Base-by-base conservation (phyloP, 2,113 vertebrate species). In the Acrocephalus kingi region DNA sequence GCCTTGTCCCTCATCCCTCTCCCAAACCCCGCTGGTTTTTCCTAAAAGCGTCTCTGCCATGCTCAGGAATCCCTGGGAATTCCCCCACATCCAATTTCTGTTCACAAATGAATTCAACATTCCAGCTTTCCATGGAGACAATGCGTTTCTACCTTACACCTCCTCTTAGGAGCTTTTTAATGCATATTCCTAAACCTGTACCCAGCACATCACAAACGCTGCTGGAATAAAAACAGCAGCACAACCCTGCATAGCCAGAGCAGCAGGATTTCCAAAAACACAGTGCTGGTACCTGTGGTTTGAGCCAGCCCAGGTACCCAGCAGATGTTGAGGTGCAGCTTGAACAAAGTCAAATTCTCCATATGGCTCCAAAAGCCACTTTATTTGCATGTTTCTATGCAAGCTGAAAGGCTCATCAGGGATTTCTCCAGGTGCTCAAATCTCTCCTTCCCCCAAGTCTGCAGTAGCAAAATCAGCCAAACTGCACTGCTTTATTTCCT, bases 101-200 rank as follows among this genome's bases (percentile, higher is more conserved):
- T 3, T 45, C 8, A 5, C 23, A 39, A 45, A 59, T 7, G 2
- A 93, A 58, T 51, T 21, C 10, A 81, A 22, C 12, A 11, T 25
- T 33, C 21, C 37, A 39, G 37, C 37, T 39, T 39, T 11, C 37
- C 37, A 11, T 39, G 37, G 37, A 39, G 37, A 39, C 37, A 39
- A 84, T 0, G 2, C 1, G 4, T 23, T 71, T 30, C 37, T 21
- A 27, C 10, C 2, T 39, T 4, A 11, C n/a, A 28, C 7, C 35
- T 33, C 24, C 30, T 19, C 33, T 51, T n/a, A 2, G 3, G 17
- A 18, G 21, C 13, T 8, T 33, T 37, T 43, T 21, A 25, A 17
- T 2, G 0, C 7, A 0, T 3, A 8, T 30, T 43, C 37, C n/a
- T 46, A 62, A 77, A 24, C 2, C 28, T 13, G 10, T 2, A 56